Base-by-base conservation (phyloP, 1,140 invertebrate genomes). In the Plectrocnemia conspersa region DNA sequence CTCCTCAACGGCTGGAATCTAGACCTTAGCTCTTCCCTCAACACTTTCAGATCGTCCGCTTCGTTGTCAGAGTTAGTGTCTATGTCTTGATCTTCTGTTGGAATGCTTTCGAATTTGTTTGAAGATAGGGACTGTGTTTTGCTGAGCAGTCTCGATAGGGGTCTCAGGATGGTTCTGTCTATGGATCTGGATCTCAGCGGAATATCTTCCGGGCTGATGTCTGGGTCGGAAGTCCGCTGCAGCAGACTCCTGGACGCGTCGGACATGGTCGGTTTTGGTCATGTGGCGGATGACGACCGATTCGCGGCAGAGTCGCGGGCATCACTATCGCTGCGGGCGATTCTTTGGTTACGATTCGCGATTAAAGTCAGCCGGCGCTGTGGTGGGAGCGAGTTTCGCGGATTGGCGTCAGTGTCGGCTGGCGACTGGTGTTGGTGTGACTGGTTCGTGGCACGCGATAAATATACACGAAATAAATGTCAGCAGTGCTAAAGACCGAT, bases 31-130 rank as follows among this genome's bases (percentile, higher is more conserved):
- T 70, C 63, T 48, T 56, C 58, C 41, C 74, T 64, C 47, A 75
- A 62, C 5, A 66, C 66, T 53, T 74, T 71, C 2, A 73, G 68
- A 64, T 76, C 71, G 35, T 70, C 68, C 23, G 69, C 70, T 40
- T 69, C 71, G 47, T 69, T 67, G 22, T 71, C 72, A 54, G 70
- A 73, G 45, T 74, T 71, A 38, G 64, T 68, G 27, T 69, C 64
- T 16, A 5, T 54, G 66, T 59, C 47, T 65, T 64, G 11, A 9
- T 13, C 50, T 2, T 41, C 36, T 71, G 71, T 65, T 61, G 66
- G 61, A 32, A 59, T 41, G 15, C 25, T 40, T 10, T 48, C 46
- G 45, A 61, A 57, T 23, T 54, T 50, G 15, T 41, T 27, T 15
- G 58, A 49, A 10, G 58, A 60, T 9, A 42, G 32, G 19, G 59